Conservation (phyloP, 2,797 vertebrate genomes). For the Mus minutoides region DNA sequence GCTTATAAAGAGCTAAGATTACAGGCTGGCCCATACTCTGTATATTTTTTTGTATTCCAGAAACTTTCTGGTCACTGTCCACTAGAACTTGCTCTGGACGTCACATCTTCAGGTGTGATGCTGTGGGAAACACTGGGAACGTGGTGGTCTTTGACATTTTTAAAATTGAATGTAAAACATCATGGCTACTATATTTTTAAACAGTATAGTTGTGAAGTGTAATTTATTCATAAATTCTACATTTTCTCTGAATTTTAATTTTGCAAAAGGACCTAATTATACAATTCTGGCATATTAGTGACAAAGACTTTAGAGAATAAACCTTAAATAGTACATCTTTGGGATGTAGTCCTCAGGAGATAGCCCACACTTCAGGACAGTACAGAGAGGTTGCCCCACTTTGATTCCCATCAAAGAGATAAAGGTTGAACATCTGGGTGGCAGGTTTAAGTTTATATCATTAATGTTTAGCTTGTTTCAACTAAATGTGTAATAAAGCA, state of each 20-base stretch:
- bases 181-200: not conserved
- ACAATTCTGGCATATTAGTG: not conserved
- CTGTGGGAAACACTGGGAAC: not conserved
- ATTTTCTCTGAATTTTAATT: not conserved
- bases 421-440: not conserved
- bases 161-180: not conserved
- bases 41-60: not conserved
- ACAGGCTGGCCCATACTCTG: not conserved
- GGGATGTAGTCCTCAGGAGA: not conserved
- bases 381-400: accelerated
- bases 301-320: not conserved
- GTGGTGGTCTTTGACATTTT: not conserved
- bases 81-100: not conserved
- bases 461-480: slow-evolving; percentile 8
- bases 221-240: not conserved
- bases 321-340: not conserved
- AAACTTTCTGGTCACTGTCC: not conserved
- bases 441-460: not conserved
- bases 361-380: not conserved
- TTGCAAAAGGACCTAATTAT: not conserved
- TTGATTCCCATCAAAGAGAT: slow-evolving; percentile 34
- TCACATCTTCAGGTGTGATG: accelerated
- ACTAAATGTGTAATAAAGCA: slow-evolving; percentile 49
- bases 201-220: not conserved
- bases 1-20: not conserved